phyloP scores from a whole-genome alignment of 2,888 invertebrate genomes.

The Erpobdella octoculata region DNA sequence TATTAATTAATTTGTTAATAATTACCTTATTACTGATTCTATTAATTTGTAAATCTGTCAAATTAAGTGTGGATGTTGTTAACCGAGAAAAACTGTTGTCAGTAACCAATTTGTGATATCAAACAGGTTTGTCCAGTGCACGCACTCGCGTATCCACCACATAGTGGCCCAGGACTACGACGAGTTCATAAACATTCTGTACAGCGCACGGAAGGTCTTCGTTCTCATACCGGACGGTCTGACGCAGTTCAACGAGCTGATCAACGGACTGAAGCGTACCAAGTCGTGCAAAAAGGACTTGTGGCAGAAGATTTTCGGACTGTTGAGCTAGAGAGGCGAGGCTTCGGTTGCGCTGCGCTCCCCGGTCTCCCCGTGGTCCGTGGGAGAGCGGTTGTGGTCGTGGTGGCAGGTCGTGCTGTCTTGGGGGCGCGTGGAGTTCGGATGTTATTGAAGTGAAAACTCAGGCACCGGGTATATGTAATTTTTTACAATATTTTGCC shows the following conservation, averaged over 20 bases:
- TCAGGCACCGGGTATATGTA: too few species aligned
- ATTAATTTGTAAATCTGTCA: too few species aligned
- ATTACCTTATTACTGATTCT: too few species aligned
- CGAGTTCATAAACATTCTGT: slow-evolving; percentile 78
- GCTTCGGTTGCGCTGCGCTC: not conserved
- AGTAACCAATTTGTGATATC: not conserved
- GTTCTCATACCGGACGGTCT: slow-evolving; percentile 88
- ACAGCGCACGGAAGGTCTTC: slow-evolving; percentile 79
- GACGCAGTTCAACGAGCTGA: slow-evolving; percentile 90
- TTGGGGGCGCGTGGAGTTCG: too few species aligned
- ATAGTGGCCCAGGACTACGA: slow-evolving; percentile 83
- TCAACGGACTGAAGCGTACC: slow-evolving; percentile 76
- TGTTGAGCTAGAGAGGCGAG: slow-evolving; percentile 2
- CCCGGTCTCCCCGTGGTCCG: not conserved
- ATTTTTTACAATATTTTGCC: too few species aligned
- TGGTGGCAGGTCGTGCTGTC: not conserved
- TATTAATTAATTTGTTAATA: too few species aligned
- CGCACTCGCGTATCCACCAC: slow-evolving; percentile 90
- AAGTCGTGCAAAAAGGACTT: slow-evolving; percentile 96
- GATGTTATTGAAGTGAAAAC: too few species aligned
- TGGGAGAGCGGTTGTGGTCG: not conserved
- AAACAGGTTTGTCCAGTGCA: slow-evolving; percentile 85
- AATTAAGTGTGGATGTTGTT: too few species aligned
- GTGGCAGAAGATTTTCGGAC: slow-evolving; percentile 78
- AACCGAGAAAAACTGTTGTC: not conserved